Base-by-base conservation (phyloP, 2,888 invertebrate species). In the Pandemis corylana region DNA sequence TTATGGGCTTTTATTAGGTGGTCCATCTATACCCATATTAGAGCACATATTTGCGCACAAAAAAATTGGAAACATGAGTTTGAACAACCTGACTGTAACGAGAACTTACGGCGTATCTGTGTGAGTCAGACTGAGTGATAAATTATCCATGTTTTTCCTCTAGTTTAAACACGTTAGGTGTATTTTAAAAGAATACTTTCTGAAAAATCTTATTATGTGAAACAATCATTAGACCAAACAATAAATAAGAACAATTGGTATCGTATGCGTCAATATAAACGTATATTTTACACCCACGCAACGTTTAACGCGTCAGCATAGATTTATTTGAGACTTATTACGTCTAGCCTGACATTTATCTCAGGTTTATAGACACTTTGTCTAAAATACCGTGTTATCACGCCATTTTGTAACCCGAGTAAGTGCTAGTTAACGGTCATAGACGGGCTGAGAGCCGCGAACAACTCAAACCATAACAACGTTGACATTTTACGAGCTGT, bases 281-380 rank as follows among this genome's bases (percentile, higher is more conserved):
- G 20, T 5, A 12, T 28, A 28, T 28, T 28, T 59, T 9, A 59
- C 59, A 59, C 59, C 59, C 28, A 44, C 28, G 36, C 12, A 6
- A 51, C 20, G 20, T 59, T 64, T 63, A 64, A 49, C 49, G 64
- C 42, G 42, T 10, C 15, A 36, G 20, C 63, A 46, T 36, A 46
- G 69, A 70, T 74, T 70, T 66, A 74, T 74, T 70, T 0, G 13
- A 46, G 36, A 65, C 51, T 66, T 65, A 74, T 74, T 69, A 51
- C 65, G 59, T 66, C 61, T 66, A 12, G 42, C 12, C 65, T 66
- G 65, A 70, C 69, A 66, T 51, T 70, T 74, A 74, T 65, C 68
- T 59, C 59, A 59, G 65, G 64, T 74, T 73, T 74, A 74, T 74
- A 61, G 69, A 66, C 65, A 61, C 74, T 74, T 74, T 66, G 41